These are phyloP conservation scores for Eptatretus burgeri DNA, from an alignment of 2,113 vertebrate genomes.

Conservation along the genomic window DNA sequence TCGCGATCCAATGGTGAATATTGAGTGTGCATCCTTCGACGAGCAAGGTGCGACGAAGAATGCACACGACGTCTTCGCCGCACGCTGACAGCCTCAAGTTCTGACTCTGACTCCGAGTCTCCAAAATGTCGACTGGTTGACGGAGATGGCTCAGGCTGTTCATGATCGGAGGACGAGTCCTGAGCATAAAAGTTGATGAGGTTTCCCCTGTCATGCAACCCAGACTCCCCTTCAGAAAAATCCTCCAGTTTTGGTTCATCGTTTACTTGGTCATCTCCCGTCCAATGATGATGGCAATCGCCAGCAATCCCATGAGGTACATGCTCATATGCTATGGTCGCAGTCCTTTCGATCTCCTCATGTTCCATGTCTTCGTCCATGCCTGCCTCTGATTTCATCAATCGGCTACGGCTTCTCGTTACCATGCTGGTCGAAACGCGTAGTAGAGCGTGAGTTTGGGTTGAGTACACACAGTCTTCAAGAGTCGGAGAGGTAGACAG, in stretches of 20 bases:
- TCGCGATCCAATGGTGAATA: too few relatives aligned
- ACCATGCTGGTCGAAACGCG: not conserved
- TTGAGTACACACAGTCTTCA: not conserved
- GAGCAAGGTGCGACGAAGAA: too few relatives aligned
- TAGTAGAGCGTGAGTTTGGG: not conserved
- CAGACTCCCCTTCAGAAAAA: too few relatives aligned
- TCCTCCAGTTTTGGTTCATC: too few relatives aligned
- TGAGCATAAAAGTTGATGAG: too few relatives aligned
- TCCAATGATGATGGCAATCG: too few relatives aligned
- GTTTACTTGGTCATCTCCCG: too few relatives aligned
- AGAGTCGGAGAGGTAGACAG: not conserved
- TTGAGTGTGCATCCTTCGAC: too few relatives aligned
- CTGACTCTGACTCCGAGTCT: constrained; percentile 2
- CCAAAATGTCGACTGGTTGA: constrained; percentile 5
- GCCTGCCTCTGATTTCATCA: constrained; percentile 5
- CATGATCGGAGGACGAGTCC: not conserved
- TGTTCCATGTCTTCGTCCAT: constrained; percentile 1
- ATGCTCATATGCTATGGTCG: not conserved
- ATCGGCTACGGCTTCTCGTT: constrained; percentile 2
- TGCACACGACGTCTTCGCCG: too few relatives aligned
- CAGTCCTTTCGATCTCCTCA: constrained; percentile 3
- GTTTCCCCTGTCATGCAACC: too few relatives aligned
- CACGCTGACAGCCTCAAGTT: too few relatives aligned
- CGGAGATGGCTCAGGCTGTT: not conserved
- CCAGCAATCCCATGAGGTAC: too few relatives aligned